Percentiles rank a stretch among this genome's conserved stretches.
Evolutionary conservation across 2,888 invertebrate species (phyloP).

Genomic region (Spilarctia lutea): DNA sequence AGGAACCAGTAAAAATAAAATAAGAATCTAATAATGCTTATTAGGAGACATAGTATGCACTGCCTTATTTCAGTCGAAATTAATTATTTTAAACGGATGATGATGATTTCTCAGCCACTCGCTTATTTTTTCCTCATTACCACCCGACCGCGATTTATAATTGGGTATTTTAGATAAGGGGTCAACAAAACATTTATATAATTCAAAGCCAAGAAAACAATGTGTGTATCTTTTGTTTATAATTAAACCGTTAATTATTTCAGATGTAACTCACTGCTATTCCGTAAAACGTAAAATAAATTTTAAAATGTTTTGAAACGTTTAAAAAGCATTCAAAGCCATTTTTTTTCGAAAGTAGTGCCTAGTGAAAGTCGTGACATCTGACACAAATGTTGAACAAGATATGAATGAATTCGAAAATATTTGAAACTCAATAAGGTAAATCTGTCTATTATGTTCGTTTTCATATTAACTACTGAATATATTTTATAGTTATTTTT

Average conservation of each 20-base stretch:
- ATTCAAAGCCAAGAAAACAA: neutral
- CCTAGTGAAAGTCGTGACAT: neutral
- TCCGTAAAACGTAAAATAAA: neutral
- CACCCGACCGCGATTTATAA: neutral
- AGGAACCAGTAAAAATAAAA: neutral
- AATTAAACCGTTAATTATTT: neutral
- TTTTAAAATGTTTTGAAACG: neutral
- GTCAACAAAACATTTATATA: neutral
- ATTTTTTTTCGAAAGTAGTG: neutral
- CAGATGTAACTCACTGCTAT: neutral
- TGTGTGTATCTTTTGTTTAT: neutral
- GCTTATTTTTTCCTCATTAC: neutral
- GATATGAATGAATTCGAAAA: neutral
- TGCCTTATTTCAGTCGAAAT: neutral
- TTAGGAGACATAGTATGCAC: neutral
- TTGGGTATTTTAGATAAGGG: neutral
- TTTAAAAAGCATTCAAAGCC: neutral
- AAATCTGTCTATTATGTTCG: neutral
- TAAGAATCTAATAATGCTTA: neutral
- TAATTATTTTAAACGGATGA: neutral
- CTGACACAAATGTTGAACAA: neutral
- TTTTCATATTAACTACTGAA: neutral
- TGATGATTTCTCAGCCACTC: neutral
- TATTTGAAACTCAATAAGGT: neutral
- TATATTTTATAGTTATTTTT: neutral